These are phyloP conservation scores for Bombus breviceps DNA, from an alignment of 1,140 invertebrate genomes.

Conservation along the genomic window DNA sequence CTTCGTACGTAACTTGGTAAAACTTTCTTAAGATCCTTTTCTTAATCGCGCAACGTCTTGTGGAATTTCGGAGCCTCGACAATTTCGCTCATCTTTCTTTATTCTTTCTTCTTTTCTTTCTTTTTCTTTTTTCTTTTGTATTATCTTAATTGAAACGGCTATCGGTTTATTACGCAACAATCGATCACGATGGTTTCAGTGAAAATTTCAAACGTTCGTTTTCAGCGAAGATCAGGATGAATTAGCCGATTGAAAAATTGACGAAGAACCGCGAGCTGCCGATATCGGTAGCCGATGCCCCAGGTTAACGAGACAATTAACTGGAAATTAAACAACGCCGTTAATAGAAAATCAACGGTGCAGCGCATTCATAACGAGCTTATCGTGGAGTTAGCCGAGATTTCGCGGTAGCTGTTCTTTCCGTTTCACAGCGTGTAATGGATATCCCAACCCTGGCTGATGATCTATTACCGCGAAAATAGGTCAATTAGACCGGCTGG, in stretches of 20 bases:
- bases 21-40: background rate
- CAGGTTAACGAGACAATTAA: constrained; percentile 42
- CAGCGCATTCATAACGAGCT: constrained; percentile 45
- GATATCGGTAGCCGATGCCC: background rate
- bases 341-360: constrained; percentile 45
- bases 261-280: too few relatives aligned
- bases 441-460: constrained; percentile 53
- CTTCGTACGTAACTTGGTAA: too few relatives aligned
- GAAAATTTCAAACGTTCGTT: background rate
- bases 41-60: too few relatives aligned
- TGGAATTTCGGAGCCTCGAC: too few relatives aligned
- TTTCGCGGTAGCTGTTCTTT: constrained; percentile 56
- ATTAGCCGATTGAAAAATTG: background rate
- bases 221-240: background rate
- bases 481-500: constrained; percentile 65
- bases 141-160: background rate
- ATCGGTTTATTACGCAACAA: background rate
- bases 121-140: background rate
- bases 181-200: background rate
- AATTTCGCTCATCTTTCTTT: background rate
- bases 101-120: background rate
- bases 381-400: constrained; percentile 36
- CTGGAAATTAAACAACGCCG: constrained; percentile 46
- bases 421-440: constrained; percentile 56
- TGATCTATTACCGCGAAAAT: constrained; percentile 71